Evolutionary conservation across 2,888 invertebrate genomes (phyloP).

Genomic region (Ochropacha duplaris): DNA sequence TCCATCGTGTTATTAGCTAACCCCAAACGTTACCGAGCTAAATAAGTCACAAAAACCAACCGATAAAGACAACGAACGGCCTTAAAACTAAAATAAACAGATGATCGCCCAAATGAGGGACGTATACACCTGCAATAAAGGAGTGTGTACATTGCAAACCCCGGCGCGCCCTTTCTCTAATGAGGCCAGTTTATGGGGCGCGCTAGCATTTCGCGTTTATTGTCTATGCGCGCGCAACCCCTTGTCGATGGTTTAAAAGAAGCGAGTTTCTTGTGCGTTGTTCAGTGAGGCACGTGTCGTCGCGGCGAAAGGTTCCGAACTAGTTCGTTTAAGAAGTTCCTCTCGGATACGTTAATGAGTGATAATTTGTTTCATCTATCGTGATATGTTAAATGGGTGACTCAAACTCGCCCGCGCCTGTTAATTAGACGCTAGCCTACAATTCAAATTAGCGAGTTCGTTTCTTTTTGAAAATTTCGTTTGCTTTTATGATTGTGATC

Average conservation of each 20-base stretch:
- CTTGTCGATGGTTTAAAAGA: slow-evolving; percentile 63
- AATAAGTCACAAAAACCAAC: slow-evolving; percentile 60
- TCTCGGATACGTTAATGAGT: slow-evolving; percentile 50
- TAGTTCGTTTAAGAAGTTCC: slow-evolving; percentile 29
- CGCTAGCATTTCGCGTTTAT: slow-evolving; percentile 74
- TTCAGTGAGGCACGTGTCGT: slow-evolving; percentile 62
- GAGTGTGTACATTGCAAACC: slow-evolving; percentile 60
- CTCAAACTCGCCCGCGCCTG: slow-evolving; percentile 63
- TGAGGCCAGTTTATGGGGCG: slow-evolving; percentile 77
- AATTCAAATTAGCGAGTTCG: slow-evolving; percentile 63
- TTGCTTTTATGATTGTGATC: slow-evolving; percentile 40
- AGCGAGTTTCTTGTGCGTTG: slow-evolving; percentile 44
- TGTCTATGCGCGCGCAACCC: slow-evolving; percentile 77
- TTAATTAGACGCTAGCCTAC: slow-evolving; percentile 72
- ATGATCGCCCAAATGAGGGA: slow-evolving; percentile 70
- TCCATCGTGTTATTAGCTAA: slow-evolving; percentile 53
- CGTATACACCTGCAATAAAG: slow-evolving; percentile 69
- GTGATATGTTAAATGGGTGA: slow-evolving; percentile 62
- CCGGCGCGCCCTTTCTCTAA: slow-evolving; percentile 76
- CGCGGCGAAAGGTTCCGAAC: slow-evolving; percentile 35
- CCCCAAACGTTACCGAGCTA: slow-evolving; percentile 42
- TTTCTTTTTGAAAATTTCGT: slow-evolving; percentile 39
- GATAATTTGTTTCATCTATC: slow-evolving; percentile 60
- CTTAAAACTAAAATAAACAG: slow-evolving; percentile 77
- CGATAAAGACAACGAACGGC: slow-evolving; percentile 71